phyloP scores from a whole-genome alignment of 2,888 invertebrate species.

The Melanchra persicariae region DNA sequence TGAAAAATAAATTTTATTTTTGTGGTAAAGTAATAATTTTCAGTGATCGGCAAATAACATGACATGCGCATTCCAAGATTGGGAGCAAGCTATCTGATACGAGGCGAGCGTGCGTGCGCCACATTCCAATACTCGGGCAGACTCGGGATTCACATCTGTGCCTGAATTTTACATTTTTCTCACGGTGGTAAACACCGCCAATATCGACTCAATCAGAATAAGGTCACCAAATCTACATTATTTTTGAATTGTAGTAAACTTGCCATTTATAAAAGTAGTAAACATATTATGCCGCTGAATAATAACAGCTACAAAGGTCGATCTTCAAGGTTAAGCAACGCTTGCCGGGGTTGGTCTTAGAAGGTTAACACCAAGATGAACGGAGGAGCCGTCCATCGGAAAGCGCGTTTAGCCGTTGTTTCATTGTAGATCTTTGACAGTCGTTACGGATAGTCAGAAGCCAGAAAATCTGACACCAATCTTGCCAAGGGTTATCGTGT shows the following conservation, averaged over 20 bases:
- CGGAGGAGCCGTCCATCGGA: too few species aligned
- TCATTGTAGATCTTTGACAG: too few species aligned
- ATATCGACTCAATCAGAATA: slow-evolving; percentile 12
- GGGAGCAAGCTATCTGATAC: slow-evolving; percentile 51
- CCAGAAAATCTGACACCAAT: too few species aligned
- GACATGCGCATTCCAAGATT: slow-evolving; percentile 33
- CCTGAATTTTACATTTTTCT: slow-evolving; percentile 44
- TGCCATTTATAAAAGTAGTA: too few species aligned
- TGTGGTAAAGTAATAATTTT: background rate
- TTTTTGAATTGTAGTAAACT: background rate
- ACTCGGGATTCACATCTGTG: slow-evolving; percentile 2
- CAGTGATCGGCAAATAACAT: slow-evolving; percentile 6
- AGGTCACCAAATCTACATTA: slow-evolving; percentile 15
- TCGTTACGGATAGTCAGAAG: too few species aligned
- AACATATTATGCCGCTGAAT: too few species aligned
- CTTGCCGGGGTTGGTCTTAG: too few species aligned
- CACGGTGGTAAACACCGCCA: background rate
- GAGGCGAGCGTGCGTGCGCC: slow-evolving; percentile 43
- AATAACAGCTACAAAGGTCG: too few species aligned
- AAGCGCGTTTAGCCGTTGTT: too few species aligned
- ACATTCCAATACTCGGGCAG: slow-evolving; percentile 43
- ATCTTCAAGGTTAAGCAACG: too few species aligned
- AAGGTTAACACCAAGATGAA: too few species aligned
- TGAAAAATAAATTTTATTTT: background rate
- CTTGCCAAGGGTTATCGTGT: too few species aligned